These are phyloP conservation scores for Rafetus swinhoei DNA, from an alignment of 2,113 vertebrate species.

Conservation along the genomic window DNA sequence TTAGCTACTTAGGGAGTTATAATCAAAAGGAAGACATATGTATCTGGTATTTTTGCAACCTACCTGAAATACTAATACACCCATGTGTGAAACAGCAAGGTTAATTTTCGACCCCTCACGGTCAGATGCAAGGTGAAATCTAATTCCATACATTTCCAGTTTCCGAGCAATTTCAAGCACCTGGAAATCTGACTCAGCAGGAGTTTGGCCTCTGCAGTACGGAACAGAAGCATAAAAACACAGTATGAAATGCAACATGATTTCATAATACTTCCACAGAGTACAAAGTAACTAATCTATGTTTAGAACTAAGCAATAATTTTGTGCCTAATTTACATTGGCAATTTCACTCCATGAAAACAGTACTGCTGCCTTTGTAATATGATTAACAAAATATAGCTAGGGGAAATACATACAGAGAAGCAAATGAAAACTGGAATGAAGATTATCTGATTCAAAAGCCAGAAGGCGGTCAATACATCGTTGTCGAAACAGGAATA, in stretches of 20 bases:
- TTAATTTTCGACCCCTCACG: slow-evolving; percentile 95
- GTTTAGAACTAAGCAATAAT: neutral
- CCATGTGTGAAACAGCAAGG: slow-evolving; percentile 93
- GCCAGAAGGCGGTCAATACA: neutral
- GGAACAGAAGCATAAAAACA: neutral
- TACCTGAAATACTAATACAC: slow-evolving; percentile 97
- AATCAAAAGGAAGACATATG: neutral
- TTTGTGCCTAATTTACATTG: neutral
- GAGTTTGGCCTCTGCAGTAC: slow-evolving; percentile 89
- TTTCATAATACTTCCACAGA: neutral
- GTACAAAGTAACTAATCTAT: rapidly evolving
- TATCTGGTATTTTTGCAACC: too few relatives aligned
- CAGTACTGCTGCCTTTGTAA: neutral
- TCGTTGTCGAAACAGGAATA: neutral
- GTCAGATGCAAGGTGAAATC: slow-evolving; percentile 92
- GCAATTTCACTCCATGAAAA: neutral
- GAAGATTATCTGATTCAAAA: neutral
- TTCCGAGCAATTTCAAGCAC: slow-evolving; percentile 96
- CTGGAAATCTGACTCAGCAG: slow-evolving; percentile 96
- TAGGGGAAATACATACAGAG: neutral
- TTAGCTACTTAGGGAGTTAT: rapidly evolving
- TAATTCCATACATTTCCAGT: slow-evolving; percentile 95
- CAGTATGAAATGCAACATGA: neutral
- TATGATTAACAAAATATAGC: neutral
- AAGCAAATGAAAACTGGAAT: neutral